Percentiles rank a stretch among this genome's conserved stretches.
These are phyloP conservation scores for Pyrocoelia pectoralis DNA, from an alignment of 2,888 invertebrate genomes.

Conservation along the genomic window DNA sequence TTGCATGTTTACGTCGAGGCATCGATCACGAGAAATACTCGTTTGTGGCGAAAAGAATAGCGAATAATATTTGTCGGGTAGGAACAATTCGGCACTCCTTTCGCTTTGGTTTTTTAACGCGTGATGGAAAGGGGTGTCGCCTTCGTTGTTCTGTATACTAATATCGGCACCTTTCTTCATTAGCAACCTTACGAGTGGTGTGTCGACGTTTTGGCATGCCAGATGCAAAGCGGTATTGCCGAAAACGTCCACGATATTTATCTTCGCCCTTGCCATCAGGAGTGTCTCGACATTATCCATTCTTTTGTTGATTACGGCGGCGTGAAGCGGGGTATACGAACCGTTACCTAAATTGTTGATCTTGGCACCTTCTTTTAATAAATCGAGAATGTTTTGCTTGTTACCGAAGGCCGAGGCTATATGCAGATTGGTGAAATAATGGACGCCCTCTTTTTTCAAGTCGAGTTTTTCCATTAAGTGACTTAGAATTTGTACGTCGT, in stretches of 20 bases:
- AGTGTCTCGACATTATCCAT: neutral
- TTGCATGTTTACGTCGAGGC: neutral
- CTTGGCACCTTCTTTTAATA: neutral
- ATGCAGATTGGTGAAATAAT: neutral
- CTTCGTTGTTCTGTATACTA: neutral
- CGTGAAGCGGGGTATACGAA: neutral
- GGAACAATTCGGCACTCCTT: neutral
- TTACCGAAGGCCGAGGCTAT: conserved; percentile 5
- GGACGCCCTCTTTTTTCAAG: neutral
- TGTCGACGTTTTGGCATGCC: neutral
- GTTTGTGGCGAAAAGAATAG: neutral
- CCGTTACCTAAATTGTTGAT: conserved; percentile 1
- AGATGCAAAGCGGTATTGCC: conserved; percentile 8
- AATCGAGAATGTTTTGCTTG: neutral
- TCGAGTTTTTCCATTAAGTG: neutral
- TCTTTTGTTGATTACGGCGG: neutral
- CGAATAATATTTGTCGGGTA: neutral
- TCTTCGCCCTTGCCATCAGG: neutral
- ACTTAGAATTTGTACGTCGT: neutral
- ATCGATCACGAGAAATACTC: neutral
- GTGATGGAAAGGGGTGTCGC: conserved; percentile 10
- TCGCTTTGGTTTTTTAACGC: neutral
- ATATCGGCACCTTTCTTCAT: neutral
- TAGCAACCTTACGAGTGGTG: neutral
- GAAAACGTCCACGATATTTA: neutral